These are phyloP conservation scores for Hippasteria phrygiana DNA, from an alignment of 53 echinoderm and acorn worm genomes.

Conservation along the genomic window DNA sequence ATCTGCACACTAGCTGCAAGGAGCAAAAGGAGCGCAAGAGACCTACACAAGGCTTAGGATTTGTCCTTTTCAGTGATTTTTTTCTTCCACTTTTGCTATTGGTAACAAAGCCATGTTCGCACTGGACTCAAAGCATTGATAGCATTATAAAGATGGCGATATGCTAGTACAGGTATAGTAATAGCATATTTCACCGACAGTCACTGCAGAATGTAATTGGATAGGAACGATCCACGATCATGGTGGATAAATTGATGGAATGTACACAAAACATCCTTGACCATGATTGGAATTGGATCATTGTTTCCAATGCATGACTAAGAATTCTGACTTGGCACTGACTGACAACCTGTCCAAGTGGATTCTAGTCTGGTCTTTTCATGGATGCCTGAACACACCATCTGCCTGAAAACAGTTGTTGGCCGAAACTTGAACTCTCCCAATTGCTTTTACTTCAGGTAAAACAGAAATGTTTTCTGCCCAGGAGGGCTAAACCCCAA, in stretches of 20 bases:
- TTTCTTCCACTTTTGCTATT: too few species aligned
- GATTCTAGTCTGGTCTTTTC: constrained; percentile 13
- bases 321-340: background rate
- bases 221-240: background rate
- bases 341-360: background rate
- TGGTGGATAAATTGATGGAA: background rate
- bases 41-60: too few species aligned
- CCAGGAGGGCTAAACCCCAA: constrained; percentile 1
- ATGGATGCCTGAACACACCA: constrained; percentile 5
- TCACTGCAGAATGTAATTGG: background rate
- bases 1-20: too few species aligned
- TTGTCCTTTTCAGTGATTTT: too few species aligned
- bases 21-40: too few species aligned
- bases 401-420: background rate
- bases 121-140: too few species aligned
- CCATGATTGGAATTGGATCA: background rate
- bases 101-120: too few species aligned
- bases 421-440: constrained; percentile 40
- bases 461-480: background rate
- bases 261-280: background rate
- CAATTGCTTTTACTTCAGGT: background rate
- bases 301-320: background rate
- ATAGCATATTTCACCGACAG: too few species aligned
- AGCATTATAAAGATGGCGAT: too few species aligned
- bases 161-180: too few species aligned